Percentiles rank a stretch among this genome's conserved stretches.
These are phyloP conservation scores for Ia io DNA, from an alignment of 2,113 vertebrate species.

Conservation along the genomic window DNA sequence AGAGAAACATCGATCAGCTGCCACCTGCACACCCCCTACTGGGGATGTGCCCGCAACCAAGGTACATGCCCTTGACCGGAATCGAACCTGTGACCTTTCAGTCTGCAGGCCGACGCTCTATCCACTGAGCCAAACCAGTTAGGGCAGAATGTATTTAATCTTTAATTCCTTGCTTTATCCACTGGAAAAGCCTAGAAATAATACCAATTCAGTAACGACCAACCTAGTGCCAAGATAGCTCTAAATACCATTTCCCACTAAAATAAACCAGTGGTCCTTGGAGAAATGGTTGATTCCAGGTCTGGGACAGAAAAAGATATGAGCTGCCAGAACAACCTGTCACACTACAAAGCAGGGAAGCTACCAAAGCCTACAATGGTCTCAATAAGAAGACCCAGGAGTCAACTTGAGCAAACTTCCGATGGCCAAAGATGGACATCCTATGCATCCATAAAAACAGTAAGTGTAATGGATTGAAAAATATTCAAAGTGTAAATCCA, in stretches of 20 bases:
- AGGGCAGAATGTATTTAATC: no score
- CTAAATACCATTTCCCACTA: background rate
- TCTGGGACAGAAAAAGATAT: background rate
- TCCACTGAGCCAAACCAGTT: no score
- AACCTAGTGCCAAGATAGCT: background rate
- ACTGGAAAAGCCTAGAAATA: no score
- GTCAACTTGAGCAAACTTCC: background rate
- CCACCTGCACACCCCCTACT: no score
- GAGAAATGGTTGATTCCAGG: background rate
- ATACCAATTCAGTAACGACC: background rate
- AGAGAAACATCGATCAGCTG: no score
- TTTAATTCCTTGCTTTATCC: no score
- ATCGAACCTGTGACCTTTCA: no score
- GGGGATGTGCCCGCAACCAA: no score
- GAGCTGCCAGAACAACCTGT: background rate
- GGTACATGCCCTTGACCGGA: no score
- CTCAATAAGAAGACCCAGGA: background rate
- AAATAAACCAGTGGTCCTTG: background rate
- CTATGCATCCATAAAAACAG: background rate
- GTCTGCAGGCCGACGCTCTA: no score
- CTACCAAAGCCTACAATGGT: background rate
- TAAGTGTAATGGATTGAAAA: background rate
- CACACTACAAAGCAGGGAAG: background rate
- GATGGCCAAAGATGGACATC: background rate
- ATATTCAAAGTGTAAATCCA: background rate